Base-by-base conservation (phyloP, 2,888 invertebrate species). In the Emmelina monodactyla region DNA sequence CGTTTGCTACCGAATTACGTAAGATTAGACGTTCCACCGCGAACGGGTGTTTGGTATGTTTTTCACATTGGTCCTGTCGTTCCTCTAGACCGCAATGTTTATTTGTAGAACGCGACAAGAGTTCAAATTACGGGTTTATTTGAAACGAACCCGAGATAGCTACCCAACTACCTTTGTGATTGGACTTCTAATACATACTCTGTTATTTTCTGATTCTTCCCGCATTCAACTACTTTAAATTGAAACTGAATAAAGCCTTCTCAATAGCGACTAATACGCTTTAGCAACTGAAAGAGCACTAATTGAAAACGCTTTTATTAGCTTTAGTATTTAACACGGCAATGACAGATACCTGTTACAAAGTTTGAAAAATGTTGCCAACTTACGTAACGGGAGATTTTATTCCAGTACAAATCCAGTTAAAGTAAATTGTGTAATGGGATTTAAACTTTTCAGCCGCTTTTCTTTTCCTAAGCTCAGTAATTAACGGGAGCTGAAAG, bases 401-500 rank as follows among this genome's bases (percentile, higher is more conserved):
- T n/a, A n/a, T n/a, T n/a, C n/a, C n/a, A n/a, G n/a, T n/a, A n/a
- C n/a, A 25, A 25, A 25, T 25, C 25, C 25, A 19, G 25, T 25
- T 7, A 38, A 45, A 41, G 44, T 46, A 41, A 42, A 43, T 42
- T 34, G 43, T 44, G 50, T 45, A 50, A 51, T 42, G 51, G 50
- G 55, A 62, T 62, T 62, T 51, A 55, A 62, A 60, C 50, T 61
- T 62, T 57, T 52, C 53, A 47, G 49, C 52, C 54, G 54, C 45
- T 43, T 41, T n/a, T 40, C 40, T 41, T 39, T 48, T 38, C 46
- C 48, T 54, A 53, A 55, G 54, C 54, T 46, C 46, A 50, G 62
- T 66, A 65, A 69, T 69, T 69, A 69, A 69, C 65, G 59, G 50
- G 58, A 62, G 53, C 61, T 54, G 56, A 57, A 64, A 67, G 58